Evolutionary conservation across 2,797 vertebrate species (phyloP).

Genomic region (Knipowitschia caucasica): DNA sequence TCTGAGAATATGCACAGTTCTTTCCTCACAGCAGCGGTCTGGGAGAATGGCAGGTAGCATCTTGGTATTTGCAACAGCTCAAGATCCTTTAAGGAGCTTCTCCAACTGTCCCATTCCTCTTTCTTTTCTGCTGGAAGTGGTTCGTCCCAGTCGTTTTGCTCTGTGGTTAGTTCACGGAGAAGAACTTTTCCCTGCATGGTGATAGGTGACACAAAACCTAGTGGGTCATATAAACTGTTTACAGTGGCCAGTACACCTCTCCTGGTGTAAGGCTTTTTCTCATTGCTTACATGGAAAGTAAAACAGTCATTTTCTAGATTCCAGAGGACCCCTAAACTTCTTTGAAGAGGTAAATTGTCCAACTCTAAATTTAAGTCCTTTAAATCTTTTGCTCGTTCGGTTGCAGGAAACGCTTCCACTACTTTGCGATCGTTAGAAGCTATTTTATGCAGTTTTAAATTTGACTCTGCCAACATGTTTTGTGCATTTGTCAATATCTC

Average conservation of each 20-base stretch:
- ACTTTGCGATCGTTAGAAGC: background rate
- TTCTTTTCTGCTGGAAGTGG: too few relatives aligned
- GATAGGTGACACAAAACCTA: slow-evolving; percentile 14
- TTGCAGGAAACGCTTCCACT: background rate
- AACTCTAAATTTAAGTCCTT: background rate
- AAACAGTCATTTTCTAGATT: too few relatives aligned
- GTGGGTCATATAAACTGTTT: slow-evolving; percentile 20
- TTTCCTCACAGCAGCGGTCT: too few relatives aligned
- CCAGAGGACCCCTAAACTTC: background rate
- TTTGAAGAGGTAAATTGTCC: background rate
- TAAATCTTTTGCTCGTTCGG: background rate
- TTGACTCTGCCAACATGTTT: background rate
- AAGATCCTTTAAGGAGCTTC: too few relatives aligned
- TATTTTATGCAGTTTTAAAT: too few relatives aligned
- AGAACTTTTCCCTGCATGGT: too few relatives aligned
- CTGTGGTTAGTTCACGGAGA: too few relatives aligned
- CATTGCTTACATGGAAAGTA: background rate
- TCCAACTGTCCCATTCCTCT: too few relatives aligned
- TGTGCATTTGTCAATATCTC: background rate
- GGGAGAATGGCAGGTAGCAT: too few relatives aligned
- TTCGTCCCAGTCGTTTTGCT: too few relatives aligned
- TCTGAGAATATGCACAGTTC: too few relatives aligned
- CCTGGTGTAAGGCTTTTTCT: slow-evolving; percentile 17
- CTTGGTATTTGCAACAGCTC: too few relatives aligned
- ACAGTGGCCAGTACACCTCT: slow-evolving; percentile 14